Conservation (phyloP, 2,113 vertebrate species). For the Trochalopteron elliotii region DNA sequence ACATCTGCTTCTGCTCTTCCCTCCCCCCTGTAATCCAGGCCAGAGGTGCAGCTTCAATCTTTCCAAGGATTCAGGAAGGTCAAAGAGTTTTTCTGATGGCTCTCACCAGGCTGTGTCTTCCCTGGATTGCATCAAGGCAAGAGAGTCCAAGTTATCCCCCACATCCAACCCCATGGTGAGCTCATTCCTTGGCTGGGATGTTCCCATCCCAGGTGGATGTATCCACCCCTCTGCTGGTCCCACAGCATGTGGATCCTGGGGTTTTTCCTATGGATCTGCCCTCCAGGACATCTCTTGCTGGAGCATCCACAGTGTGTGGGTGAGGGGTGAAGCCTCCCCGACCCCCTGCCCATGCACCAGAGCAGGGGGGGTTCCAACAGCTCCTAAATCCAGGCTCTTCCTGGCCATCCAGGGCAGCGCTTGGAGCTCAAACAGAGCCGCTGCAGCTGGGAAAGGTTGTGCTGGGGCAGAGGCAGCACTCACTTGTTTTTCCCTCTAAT, state of each 20-base stretch:
- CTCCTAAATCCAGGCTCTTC: background rate
- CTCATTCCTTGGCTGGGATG: background rate
- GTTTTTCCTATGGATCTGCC: background rate
- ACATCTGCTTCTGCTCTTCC: background rate
- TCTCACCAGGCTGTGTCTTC: background rate
- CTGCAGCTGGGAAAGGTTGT: background rate
- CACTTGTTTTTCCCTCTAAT: constrained; percentile 43
- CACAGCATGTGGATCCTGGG: rapidly evolving
- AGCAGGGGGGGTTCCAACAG: too few relatives aligned
- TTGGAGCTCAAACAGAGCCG: background rate
- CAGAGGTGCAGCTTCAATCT: background rate
- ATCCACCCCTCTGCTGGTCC: background rate
- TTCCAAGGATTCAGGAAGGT: background rate
- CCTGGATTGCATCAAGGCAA: background rate
- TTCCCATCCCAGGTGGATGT: background rate
- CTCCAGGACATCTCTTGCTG: background rate
- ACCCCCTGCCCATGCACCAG: rapidly evolving
- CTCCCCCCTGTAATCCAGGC: background rate
- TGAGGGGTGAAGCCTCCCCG: rapidly evolving
- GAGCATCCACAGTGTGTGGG: background rate
- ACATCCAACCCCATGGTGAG: background rate
- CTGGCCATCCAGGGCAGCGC: rapidly evolving
- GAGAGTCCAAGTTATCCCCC: background rate
- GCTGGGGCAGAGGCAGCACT: background rate
- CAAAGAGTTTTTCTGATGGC: background rate